Evolutionary conservation across 1,140 invertebrate species (phyloP), one percentile per base, ranked within the genome.

Genomic region (Andrena cerasifolii): DNA sequence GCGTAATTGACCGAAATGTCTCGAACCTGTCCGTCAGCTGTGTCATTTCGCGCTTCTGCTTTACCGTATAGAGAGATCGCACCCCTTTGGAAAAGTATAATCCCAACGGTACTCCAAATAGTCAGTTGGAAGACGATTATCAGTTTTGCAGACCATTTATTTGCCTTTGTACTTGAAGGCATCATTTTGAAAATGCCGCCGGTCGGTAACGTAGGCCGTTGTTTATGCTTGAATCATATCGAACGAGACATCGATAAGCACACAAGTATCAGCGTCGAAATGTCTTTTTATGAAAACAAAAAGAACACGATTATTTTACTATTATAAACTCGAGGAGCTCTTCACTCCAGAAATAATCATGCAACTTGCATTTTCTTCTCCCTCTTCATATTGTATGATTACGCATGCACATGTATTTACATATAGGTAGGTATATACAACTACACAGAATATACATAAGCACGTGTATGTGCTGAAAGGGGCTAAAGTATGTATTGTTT

Each of bases 121-220:
- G 82, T 82, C 14, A 89, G 54, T 68, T 89, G 88, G 58, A 89
- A 82, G 53, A 86, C 78, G 26, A 89, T 82, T 49, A 89, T 87
- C 61, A 80, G 61, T 72, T 82, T 88, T n/a, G 88, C 85, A 28
- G 88, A 82, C 87, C 87, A 89, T 72, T 86, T 89, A 82, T 89
- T 88, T 47, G 87, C 74, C 71, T 79, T 56, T 54, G 75, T 71
- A 28, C 71, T 77, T 61, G 87, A 73, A n/a, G 87, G 68, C 88
- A 89, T 89, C 33, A 40, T 79, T 21, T 24, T 24, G 16, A 58
- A 58, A 68, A 33, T 66, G 49, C 5, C 16, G 74, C 43, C 14
- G 40, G 14, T 49, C 18, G 26, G n/a, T 53, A 68, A 18, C 10
- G 18, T 33, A 18, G n/a, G 21, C 45, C 16, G 24, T 54, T 10